These are phyloP conservation scores for Notothenia coriiceps DNA, from an alignment of 2,113 vertebrate species.

Conservation along the genomic window DNA sequence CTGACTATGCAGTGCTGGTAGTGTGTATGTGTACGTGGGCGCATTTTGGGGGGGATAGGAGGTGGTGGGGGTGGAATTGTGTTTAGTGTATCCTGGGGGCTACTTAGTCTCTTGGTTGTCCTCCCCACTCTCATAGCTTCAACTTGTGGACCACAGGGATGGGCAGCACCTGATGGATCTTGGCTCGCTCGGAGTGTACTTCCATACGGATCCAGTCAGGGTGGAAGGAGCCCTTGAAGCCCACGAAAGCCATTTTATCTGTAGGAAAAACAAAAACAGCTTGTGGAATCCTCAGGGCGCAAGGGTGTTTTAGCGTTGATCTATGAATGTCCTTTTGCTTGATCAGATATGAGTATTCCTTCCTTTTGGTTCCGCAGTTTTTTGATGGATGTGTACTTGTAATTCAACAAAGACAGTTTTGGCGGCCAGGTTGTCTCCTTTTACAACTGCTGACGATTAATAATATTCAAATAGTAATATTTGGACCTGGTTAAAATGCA, in stretches of 20 bases:
- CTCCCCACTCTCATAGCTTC: conserved; percentile 85
- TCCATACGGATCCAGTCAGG: conserved; percentile 74
- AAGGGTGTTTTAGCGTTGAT: background rate
- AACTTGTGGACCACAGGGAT: conserved; percentile 77
- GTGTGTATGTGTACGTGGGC: conserved; percentile 14
- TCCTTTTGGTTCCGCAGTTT: background rate
- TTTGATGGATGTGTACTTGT: background rate
- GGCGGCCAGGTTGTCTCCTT: background rate
- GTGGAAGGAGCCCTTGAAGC: conserved; percentile 72
- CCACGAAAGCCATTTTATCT: conserved; percentile 76
- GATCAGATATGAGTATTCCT: background rate
- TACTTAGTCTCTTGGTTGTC: conserved; percentile 35
- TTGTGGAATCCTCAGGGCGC: background rate
- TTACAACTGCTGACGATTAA: background rate
- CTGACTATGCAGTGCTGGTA: conserved; percentile 36
- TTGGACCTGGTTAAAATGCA: background rate
- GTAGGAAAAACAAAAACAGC: conserved; percentile 17
- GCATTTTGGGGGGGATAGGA: background rate
- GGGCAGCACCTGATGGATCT: conserved; percentile 75
- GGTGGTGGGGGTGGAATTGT: background rate
- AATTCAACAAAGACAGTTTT: background rate
- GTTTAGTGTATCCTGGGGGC: conserved; percentile 19
- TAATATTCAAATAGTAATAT: background rate
- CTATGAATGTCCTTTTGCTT: background rate
- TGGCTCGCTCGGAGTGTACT: conserved; percentile 52